Percentiles rank a stretch among this genome's conserved stretches.
Evolutionary conservation across 2,113 vertebrate species (phyloP).

Genomic region (Pseudopipra pipra): DNA sequence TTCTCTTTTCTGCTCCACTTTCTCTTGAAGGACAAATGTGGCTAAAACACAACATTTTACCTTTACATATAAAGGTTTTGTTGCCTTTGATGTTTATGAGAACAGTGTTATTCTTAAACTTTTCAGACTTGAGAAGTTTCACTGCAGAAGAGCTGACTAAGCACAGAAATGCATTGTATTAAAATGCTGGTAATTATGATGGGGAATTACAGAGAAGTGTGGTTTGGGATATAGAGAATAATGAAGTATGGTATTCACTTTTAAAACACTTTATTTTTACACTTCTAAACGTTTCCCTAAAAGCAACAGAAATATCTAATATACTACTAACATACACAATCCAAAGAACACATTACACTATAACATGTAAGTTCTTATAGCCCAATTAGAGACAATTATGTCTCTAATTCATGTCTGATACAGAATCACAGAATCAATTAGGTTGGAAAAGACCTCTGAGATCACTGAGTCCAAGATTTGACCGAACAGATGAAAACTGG

Average conservation of each 20-base stretch:
- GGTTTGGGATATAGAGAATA: neutral
- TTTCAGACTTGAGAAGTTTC: neutral
- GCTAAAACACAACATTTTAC: neutral
- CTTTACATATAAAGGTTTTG: neutral
- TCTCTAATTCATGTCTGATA: neutral
- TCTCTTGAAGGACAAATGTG: neutral
- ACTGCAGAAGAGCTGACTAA: neutral
- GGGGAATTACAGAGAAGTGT: neutral
- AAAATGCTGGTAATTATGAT: neutral
- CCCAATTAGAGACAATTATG: neutral
- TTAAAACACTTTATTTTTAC: neutral
- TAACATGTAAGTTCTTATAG: neutral
- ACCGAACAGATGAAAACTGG: neutral
- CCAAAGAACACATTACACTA: neutral
- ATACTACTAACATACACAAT: neutral
- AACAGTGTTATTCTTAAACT: neutral
- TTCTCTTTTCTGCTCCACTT: neutral
- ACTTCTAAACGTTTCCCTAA: neutral
- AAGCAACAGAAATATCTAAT: neutral
- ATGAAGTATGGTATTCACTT: neutral
- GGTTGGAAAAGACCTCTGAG: neutral
- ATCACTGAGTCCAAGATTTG: neutral
- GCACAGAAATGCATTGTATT: neutral
- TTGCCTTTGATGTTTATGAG: neutral
- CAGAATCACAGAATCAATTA: neutral